Percentiles rank a stretch among this genome's conserved stretches.
These are phyloP conservation scores for Pseudanteris insignis DNA, from an alignment of 2,888 invertebrate genomes.

Conservation along the genomic window DNA sequence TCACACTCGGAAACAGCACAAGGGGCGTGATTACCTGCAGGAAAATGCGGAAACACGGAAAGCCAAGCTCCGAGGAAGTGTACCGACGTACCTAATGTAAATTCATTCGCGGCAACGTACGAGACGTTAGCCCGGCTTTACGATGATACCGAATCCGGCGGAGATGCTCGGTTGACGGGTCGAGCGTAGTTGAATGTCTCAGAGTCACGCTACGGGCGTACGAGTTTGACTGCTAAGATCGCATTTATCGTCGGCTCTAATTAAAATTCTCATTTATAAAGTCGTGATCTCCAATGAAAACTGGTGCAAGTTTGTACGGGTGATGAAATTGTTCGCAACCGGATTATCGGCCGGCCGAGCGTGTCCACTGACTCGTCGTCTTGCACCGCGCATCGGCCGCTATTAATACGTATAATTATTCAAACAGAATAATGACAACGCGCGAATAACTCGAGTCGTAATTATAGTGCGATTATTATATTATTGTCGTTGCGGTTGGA, in stretches of 20 bases:
- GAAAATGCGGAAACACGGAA: slow-evolving; percentile 57
- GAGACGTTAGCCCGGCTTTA: slow-evolving; percentile 47
- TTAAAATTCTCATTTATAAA: slow-evolving; percentile 32
- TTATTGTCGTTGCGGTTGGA: no score
- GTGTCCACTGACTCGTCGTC: no score
- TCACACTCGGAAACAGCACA: slow-evolving; percentile 56
- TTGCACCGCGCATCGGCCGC: no score
- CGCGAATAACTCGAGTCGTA: no score
- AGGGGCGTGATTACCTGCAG: slow-evolving; percentile 58
- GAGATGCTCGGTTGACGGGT: slow-evolving; percentile 49
- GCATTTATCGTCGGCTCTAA: slow-evolving; percentile 26
- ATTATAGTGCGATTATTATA: no score
- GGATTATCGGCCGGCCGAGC: no score
- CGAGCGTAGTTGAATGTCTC: slow-evolving; percentile 52
- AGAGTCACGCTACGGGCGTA: slow-evolving; percentile 47
- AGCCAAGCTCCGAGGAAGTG: slow-evolving; percentile 51
- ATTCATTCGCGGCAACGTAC: slow-evolving; percentile 53
- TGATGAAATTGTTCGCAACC: no score
- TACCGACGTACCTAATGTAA: slow-evolving; percentile 56
- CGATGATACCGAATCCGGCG: slow-evolving; percentile 54
- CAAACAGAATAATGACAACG: no score
- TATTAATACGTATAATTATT: no score
- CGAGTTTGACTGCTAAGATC: slow-evolving; percentile 22
- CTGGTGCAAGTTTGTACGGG: no score
- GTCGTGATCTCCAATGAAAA: neutral